Percentiles rank a stretch among this genome's conserved stretches.
These are phyloP conservation scores for Mellilla xanthometata DNA, from an alignment of 2,888 invertebrate genomes.

Conservation along the genomic window DNA sequence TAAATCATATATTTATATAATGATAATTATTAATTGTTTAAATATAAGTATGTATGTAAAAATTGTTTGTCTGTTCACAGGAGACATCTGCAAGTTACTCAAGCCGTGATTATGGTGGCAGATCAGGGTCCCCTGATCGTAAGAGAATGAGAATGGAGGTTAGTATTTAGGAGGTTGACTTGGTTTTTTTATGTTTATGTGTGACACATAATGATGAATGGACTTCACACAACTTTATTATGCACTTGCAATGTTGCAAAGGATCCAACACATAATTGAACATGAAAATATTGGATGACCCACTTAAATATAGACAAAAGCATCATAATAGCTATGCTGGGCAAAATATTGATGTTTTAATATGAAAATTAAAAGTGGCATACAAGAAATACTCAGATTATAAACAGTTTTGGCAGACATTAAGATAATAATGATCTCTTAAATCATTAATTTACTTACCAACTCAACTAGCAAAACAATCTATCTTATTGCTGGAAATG, in stretches of 20 bases:
- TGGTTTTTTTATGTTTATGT: neutral
- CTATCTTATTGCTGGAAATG: slow-evolving; percentile 1
- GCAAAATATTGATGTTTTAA: slow-evolving; percentile 1
- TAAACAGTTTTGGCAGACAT: slow-evolving; percentile 5
- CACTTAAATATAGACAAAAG: slow-evolving; percentile 10
- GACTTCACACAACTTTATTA: neutral
- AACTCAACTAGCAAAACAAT: slow-evolving; percentile 3
- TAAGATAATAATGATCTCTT: slow-evolving; percentile 6
- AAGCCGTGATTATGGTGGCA: slow-evolving; percentile 78
- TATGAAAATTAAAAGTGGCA: slow-evolving; percentile 4
- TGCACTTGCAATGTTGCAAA: slow-evolving; percentile 1
- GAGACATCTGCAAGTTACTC: slow-evolving; percentile 75
- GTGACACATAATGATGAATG: neutral
- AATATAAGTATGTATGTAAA: no score
- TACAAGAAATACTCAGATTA: slow-evolving; percentile 2
- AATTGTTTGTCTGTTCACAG: slow-evolving; percentile 36
- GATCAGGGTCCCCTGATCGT: slow-evolving; percentile 84
- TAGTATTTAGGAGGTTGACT: slow-evolving; percentile 42
- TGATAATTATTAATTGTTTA: no score
- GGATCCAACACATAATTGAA: neutral
- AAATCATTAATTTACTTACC: slow-evolving; percentile 1
- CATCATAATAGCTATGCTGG: slow-evolving; percentile 6
- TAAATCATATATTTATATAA: no score
- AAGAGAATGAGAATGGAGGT: slow-evolving; percentile 85
- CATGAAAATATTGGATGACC: slow-evolving; percentile 9